Evolutionary conservation across 2,797 vertebrate genomes (phyloP).

Genomic region (Furcifer pardalis): DNA sequence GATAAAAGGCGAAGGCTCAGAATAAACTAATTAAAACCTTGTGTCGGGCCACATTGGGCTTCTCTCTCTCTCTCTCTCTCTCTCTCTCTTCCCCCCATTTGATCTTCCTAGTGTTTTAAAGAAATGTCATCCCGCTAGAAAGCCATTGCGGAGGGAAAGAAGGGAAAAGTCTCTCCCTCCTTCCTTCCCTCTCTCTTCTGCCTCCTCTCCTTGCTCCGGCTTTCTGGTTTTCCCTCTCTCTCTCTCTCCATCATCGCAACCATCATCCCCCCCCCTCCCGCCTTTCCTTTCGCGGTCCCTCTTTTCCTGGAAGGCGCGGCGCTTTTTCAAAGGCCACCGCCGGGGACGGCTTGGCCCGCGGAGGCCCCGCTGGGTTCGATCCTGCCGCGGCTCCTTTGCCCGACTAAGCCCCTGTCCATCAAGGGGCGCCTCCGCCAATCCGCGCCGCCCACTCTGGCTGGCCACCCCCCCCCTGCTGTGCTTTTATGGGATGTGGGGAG

Average conservation of each 20-base stretch:
- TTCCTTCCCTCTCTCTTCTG: no score
- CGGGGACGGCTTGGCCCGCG: constrained; percentile 94
- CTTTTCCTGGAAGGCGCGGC: constrained; percentile 82
- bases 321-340: constrained; percentile 94
- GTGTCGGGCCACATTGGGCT: constrained; percentile 81
- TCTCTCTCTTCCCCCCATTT: constrained; percentile 77
- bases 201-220: no score
- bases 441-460: constrained; percentile 90
- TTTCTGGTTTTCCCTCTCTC: no score
- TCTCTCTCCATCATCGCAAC: no score
- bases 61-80: constrained; percentile 72
- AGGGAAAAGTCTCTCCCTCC: no score
- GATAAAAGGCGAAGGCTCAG: constrained; percentile 76
- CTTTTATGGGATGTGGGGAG: constrained; percentile 99
- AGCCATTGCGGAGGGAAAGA: constrained; percentile 62
- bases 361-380: constrained; percentile 94
- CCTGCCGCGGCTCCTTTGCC: constrained; percentile 96
- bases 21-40: constrained; percentile 83
- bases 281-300: no score
- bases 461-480: constrained; percentile 97
- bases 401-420: constrained; percentile 98
- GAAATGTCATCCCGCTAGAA: constrained; percentile 80
- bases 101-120: constrained; percentile 80
- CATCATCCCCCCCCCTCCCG: constrained; percentile 58
- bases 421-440: constrained; percentile 91